Conservation (phyloP, 2,888 invertebrate genomes). For the Drepana falcataria region DNA sequence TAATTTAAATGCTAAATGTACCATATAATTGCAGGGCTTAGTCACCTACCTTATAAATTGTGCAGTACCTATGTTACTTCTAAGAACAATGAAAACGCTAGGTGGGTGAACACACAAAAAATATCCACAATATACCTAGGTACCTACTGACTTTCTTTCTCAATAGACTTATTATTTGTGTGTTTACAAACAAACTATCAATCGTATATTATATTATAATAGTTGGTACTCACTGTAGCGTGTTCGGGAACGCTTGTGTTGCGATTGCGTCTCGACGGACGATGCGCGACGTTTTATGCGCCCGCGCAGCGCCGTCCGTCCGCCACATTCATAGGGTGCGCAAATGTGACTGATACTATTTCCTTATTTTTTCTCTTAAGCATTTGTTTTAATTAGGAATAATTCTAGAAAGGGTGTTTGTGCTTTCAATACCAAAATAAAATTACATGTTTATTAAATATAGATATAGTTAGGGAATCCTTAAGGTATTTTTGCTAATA, state of each 20-base stretch:
- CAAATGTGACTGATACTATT: constrained; percentile 26
- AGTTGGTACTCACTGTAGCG: constrained; percentile 55
- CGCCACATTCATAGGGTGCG: constrained; percentile 49
- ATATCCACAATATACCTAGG: too few species aligned
- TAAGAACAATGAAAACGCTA: too few species aligned
- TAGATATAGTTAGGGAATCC: too few species aligned
- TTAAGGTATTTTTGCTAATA: too few species aligned
- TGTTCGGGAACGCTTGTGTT: constrained; percentile 23
- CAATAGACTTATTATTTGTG: neutral
- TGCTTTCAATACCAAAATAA: too few species aligned
- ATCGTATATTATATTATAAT: constrained; percentile 3
- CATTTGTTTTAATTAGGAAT: too few species aligned
- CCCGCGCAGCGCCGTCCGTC: constrained; percentile 29
- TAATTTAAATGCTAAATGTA: neutral
- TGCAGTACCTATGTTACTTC: too few species aligned
- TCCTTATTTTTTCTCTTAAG: constrained; percentile 22
- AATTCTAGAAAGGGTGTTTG: too few species aligned
- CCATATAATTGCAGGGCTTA: neutral
- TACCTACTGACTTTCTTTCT: neutral
- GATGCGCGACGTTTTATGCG: constrained; percentile 62
- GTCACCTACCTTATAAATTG: too few species aligned
- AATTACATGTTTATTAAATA: too few species aligned
- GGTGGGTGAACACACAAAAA: too few species aligned
- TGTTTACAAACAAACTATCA: neutral
- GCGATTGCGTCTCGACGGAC: constrained; percentile 46